phyloP scores from a whole-genome alignment of 2,888 invertebrate species.

The Cerastis rubricosa region DNA sequence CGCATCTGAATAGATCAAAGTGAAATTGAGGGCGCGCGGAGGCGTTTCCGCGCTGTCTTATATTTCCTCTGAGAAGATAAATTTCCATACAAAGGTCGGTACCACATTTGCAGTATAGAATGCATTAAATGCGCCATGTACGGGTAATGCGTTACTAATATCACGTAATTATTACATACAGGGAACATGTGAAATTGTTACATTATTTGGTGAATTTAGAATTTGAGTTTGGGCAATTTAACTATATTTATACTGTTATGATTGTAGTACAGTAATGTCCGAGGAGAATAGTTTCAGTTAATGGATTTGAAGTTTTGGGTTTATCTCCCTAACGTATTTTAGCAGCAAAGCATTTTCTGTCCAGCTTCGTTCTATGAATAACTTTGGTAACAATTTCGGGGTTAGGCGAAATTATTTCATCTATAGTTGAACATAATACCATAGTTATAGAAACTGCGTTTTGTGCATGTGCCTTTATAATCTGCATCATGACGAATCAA shows the following conservation, averaged over 20 bases:
- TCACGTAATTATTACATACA: constrained; percentile 44
- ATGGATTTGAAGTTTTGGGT: not conserved
- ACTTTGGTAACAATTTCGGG: not conserved
- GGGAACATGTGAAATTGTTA: constrained; percentile 20
- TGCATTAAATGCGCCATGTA: constrained; percentile 66
- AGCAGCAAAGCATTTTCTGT: not conserved
- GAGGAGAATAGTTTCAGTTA: constrained; percentile 16
- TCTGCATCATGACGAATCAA: constrained; percentile 27
- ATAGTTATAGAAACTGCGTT: not conserved
- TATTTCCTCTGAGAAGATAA: constrained; percentile 72
- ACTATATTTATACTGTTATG: constrained; percentile 5
- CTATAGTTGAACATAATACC: not conserved
- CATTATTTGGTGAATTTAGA: not conserved
- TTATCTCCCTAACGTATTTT: constrained; percentile 3
- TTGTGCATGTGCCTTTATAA: constrained; percentile 9
- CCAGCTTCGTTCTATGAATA: not conserved
- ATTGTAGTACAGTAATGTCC: not conserved
- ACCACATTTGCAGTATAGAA: constrained; percentile 59
- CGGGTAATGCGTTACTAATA: constrained; percentile 59
- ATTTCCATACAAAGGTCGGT: constrained; percentile 68
- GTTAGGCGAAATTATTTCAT: not conserved
- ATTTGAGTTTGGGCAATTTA: constrained; percentile 8
- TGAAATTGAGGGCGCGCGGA: constrained; percentile 77
- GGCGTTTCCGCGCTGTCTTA: constrained; percentile 74
- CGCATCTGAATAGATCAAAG: constrained; percentile 76